Evolutionary conservation across 2,888 invertebrate genomes (phyloP), one percentile per base, ranked within the genome.

Genomic region (Smittia sp.): DNA sequence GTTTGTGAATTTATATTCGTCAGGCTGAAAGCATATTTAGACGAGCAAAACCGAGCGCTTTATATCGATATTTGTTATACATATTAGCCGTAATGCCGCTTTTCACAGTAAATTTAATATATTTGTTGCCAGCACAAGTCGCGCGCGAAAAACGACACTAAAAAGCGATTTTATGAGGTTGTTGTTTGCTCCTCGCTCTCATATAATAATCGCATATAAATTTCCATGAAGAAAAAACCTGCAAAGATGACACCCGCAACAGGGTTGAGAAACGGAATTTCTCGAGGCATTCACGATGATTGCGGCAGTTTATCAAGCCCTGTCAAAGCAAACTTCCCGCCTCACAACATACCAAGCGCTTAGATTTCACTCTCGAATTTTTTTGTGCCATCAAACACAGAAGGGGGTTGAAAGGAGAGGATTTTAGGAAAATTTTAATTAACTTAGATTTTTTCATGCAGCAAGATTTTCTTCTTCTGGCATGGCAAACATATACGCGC

Each of bases 61-160:
- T 18, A 18, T 18, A 20, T 54, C 69, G 69, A 69, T 69, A 69
- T 69, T 54, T 69, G 69, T 54, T 54, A 27, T 25, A 54, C 52
- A 69, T 25, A 54, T 69, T 54, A 69, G 54, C 69, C 69, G 25
- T 54, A 69, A 69, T 69, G 27, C 54, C 69, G 54, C 69, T 52
- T 54, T 67, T 69, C 25, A 69, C 69, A 69, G 69, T 69, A 69
- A 69, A 69, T 69, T 69, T 69, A 69, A 69, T 69, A 69, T 69
- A 54, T 69, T 69, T 69, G 46, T 52, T 54, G 46, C 3, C 46
- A 46, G 46, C 46, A 46, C 46, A 11, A n/a, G 46, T 32, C 32
- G 46, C 2, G 46, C 3, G 32, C 32, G 9, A 46, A 32, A 32
- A 32, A 46, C 15, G 46, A 46, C n/a, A 46, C 46, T 46, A 46